A percentile compares a stretch with the other conserved stretches of the same genome.
phyloP scores from a whole-genome alignment of 2,888 invertebrate species.

The Camponotus fellah region DNA sequence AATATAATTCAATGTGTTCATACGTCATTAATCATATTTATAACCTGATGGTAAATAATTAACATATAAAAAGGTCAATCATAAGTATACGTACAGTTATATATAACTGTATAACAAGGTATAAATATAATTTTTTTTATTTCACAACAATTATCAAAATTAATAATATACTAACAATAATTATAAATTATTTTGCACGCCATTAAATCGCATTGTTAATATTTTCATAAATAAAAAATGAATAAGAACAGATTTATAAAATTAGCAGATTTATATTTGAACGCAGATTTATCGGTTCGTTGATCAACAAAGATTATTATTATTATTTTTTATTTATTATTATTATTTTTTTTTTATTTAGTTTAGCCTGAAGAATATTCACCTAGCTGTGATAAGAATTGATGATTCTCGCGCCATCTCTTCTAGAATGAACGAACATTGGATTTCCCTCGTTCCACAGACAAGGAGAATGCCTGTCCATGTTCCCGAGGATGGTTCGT shows the following conservation, averaged over 20 bases:
- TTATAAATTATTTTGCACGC: background rate
- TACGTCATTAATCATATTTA: background rate
- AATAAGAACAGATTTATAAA: background rate
- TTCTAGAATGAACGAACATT: constrained; percentile 24
- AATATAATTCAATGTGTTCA: background rate
- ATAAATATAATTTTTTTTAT: background rate
- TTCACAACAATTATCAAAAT: background rate
- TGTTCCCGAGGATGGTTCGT: constrained; percentile 6
- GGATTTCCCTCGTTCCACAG: constrained; percentile 19
- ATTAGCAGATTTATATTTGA: background rate
- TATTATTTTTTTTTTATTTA: background rate
- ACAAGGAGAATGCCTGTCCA: constrained; percentile 36
- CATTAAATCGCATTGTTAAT: background rate
- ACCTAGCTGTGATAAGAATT: background rate
- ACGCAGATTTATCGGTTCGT: background rate
- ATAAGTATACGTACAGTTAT: background rate
- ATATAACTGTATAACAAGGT: background rate
- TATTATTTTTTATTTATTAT: too few relatives aligned
- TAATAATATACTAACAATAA: background rate
- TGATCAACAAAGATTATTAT: background rate
- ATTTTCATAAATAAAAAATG: background rate
- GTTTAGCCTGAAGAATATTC: background rate
- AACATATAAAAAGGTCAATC: background rate
- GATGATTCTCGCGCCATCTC: constrained; percentile 49
- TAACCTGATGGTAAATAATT: background rate